A percentile compares a stretch with the other conserved stretches of the same genome.
phyloP scores from a whole-genome alignment of 2,888 invertebrate species.

The Phasia obesa region DNA sequence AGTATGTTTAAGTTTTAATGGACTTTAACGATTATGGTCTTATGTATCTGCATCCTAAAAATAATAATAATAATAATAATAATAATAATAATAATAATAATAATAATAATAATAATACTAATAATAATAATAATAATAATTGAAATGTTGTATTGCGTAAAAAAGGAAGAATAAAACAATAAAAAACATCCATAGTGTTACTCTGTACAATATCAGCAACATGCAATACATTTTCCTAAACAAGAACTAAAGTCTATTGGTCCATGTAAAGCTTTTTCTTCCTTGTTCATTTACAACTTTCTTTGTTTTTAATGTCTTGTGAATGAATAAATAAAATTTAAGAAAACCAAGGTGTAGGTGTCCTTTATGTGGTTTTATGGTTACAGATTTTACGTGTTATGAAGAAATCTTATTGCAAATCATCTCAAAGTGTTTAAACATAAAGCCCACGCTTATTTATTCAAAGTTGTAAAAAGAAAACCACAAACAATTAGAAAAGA shows the following conservation, averaged over 20 bases:
- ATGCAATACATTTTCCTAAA: slow-evolving; percentile 56
- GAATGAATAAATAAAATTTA: background rate
- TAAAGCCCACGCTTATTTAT: slow-evolving; percentile 46
- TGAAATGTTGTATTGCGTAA: slow-evolving; percentile 61
- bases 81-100: slow-evolving; percentile 66
- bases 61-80: slow-evolving; percentile 58
- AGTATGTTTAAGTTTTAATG: slow-evolving; percentile 49
- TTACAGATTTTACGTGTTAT: slow-evolving; percentile 13
- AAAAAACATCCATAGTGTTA: slow-evolving; percentile 37
- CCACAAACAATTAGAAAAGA: background rate
- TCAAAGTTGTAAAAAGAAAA: background rate
- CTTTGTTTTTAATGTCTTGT: slow-evolving; percentile 56
- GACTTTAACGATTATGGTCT: slow-evolving; percentile 48
- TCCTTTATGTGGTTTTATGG: slow-evolving; percentile 34
- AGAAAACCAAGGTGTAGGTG: slow-evolving; percentile 50
- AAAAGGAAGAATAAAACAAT: too few relatives aligned
- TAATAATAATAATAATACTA: slow-evolving; percentile 65
- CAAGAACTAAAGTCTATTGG: slow-evolving; percentile 47
- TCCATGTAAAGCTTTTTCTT: slow-evolving; percentile 24
- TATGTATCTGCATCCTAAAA: slow-evolving; percentile 43
- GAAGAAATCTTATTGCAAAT: slow-evolving; percentile 44
- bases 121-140: slow-evolving; percentile 65
- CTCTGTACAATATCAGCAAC: slow-evolving; percentile 46
- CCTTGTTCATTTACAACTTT: slow-evolving; percentile 33
- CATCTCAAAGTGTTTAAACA: slow-evolving; percentile 43